Evolutionary conservation across 2,888 invertebrate species (phyloP).

Genomic region (Aphidoletes aphidimyza): DNA sequence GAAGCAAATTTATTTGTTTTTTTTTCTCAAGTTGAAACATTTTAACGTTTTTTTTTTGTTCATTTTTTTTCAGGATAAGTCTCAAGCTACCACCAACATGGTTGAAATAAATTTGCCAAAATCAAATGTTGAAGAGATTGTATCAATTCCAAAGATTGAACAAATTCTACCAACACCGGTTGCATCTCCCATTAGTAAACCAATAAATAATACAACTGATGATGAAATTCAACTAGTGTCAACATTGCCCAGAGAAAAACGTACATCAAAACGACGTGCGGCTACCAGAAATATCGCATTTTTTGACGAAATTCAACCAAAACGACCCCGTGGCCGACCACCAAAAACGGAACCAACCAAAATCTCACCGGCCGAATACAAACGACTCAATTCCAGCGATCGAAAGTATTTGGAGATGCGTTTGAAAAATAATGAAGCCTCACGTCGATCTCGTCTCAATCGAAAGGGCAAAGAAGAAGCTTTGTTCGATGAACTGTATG

Average conservation of each 20-base stretch:
- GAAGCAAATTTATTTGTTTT: not conserved
- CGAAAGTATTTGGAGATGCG: constrained; percentile 75
- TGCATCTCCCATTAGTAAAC: not conserved
- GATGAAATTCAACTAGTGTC: not conserved
- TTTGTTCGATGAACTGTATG: not conserved
- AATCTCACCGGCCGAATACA: not conserved
- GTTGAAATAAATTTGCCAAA: not conserved
- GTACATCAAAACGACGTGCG: not conserved
- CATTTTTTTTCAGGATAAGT: not conserved
- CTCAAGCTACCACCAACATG: not conserved
- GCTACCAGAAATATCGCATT: not conserved
- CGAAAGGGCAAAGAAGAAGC: constrained; percentile 70
- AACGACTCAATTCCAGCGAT: constrained; percentile 65
- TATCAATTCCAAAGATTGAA: not conserved
- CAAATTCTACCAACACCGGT: constrained; percentile 23
- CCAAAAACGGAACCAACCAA: constrained; percentile 47
- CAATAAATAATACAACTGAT: not conserved
- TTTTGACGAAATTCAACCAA: not conserved
- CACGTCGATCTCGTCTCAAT: constrained; percentile 78
- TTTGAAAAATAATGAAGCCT: constrained; percentile 83
- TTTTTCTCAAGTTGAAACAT: not conserved
- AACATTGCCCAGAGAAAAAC: not conserved
- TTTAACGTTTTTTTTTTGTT: constrained; percentile 36
- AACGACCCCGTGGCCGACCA: constrained; percentile 57
- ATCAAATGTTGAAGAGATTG: not conserved